Conservation (phyloP, 2,797 vertebrate genomes). For the Sebastes taczanowskii region DNA sequence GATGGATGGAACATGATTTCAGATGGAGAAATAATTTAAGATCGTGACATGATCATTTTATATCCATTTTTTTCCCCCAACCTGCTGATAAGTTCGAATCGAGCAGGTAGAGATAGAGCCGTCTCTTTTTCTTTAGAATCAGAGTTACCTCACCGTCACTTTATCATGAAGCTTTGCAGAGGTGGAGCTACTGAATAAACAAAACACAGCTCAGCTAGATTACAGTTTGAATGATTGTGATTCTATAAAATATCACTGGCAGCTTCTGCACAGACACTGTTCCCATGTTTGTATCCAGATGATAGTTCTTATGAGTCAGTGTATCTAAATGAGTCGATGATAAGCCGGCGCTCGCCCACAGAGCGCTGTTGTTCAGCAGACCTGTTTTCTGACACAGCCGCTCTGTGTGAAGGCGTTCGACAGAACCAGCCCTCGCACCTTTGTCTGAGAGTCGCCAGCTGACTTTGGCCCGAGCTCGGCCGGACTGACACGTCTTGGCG, state of each 20-base stretch:
- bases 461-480: constrained; percentile 36
- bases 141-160: not conserved
- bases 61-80: not conserved
- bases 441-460: constrained; percentile 47
- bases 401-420: constrained; percentile 42
- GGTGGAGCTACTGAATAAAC: constrained; percentile 22
- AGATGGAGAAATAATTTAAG: not conserved
- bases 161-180: not conserved
- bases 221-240: not conserved
- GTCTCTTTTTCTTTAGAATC: not conserved
- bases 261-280: not conserved
- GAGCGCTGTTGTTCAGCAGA: constrained; percentile 4
- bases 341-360: constrained; percentile 1
- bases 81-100: not conserved
- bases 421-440: constrained; percentile 22
- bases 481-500: constrained; percentile 40
- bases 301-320: not conserved
- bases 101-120: not conserved
- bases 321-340: not conserved
- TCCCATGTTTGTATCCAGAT: not conserved
- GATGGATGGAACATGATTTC: not conserved
- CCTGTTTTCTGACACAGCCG: constrained; percentile 23
- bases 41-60: not conserved
- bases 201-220: not conserved
- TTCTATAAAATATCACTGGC: not conserved